Percentiles rank a stretch among this genome's conserved stretches.
These are phyloP conservation scores for Meloidogyne hapla DNA, from an alignment of 1,140 invertebrate species.

Conservation along the genomic window DNA sequence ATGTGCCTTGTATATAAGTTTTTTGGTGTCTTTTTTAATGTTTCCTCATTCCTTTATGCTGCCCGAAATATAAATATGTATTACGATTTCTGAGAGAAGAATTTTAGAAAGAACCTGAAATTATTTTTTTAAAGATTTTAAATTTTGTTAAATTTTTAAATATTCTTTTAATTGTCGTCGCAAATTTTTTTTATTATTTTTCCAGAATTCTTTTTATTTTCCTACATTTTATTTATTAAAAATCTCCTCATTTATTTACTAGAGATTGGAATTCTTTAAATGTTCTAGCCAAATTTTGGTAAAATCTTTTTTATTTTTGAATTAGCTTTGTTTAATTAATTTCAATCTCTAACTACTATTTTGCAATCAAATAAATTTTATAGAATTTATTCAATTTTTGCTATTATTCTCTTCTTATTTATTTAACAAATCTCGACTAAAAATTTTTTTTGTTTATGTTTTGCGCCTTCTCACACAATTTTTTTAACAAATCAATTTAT, in stretches of 20 bases:
- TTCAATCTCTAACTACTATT: neutral
- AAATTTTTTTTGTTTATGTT: constrained; percentile 3
- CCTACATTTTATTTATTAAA: too few species aligned
- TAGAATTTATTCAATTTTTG: neutral
- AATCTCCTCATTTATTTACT: too few species aligned
- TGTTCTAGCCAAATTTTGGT: too few species aligned
- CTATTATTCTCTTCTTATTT: neutral
- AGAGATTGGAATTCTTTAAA: too few species aligned
- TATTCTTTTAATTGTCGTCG: too few species aligned
- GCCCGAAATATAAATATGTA: neutral
- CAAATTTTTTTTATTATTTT: too few species aligned
- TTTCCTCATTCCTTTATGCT: neutral
- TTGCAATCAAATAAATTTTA: neutral
- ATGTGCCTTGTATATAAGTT: neutral
- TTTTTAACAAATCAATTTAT: neutral
- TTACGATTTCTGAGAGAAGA: neutral
- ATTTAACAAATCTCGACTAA: constrained; percentile 9
- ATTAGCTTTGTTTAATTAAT: too few species aligned
- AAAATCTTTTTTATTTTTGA: too few species aligned
- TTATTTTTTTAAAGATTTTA: neutral
- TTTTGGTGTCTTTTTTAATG: neutral
- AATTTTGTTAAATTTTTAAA: too few species aligned
- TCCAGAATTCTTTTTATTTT: too few species aligned
- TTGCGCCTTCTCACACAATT: neutral
- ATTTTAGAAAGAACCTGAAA: neutral